Percentiles rank a stretch among this genome's conserved stretches.
Evolutionary conservation across 2,797 vertebrate genomes (phyloP).

Genomic region (Amblyraja radiata): DNA sequence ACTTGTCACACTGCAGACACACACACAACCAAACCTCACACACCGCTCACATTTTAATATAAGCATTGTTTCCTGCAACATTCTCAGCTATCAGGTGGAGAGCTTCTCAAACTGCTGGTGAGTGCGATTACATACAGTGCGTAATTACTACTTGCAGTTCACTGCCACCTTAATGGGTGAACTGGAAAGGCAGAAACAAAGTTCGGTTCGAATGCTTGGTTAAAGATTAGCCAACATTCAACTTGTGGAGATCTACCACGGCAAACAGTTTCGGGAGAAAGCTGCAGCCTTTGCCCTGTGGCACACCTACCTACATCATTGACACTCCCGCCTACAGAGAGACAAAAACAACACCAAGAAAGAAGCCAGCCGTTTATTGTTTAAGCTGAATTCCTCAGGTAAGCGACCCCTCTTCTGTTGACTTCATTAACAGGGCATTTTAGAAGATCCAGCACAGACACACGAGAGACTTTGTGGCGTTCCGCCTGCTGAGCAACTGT

Average conservation of each 20-base stretch:
- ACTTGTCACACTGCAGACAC: background rate
- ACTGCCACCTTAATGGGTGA: no score
- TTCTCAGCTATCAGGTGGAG: background rate
- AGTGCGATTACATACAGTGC: no score
- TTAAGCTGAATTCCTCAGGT: background rate
- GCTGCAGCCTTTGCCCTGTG: constrained; percentile 26
- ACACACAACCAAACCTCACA: background rate
- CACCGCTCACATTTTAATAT: background rate
- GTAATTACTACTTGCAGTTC: background rate
- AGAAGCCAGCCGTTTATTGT: background rate
- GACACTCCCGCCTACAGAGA: background rate
- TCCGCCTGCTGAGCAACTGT: background rate
- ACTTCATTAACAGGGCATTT: background rate
- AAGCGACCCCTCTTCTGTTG: background rate
- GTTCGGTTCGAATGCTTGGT: background rate
- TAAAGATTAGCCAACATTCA: constrained; percentile 30
- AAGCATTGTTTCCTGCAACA: background rate
- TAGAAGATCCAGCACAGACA: no score
- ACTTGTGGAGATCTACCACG: background rate
- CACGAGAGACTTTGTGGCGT: background rate
- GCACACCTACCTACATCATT: background rate
- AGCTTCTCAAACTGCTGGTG: background rate
- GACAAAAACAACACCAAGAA: background rate
- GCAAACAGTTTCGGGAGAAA: background rate
- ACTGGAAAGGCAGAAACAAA: background rate